Percentiles rank a stretch among this genome's conserved stretches.
Conservation (phyloP, 2,888 invertebrate species). For the Acanthosepion pharaonis region DNA sequence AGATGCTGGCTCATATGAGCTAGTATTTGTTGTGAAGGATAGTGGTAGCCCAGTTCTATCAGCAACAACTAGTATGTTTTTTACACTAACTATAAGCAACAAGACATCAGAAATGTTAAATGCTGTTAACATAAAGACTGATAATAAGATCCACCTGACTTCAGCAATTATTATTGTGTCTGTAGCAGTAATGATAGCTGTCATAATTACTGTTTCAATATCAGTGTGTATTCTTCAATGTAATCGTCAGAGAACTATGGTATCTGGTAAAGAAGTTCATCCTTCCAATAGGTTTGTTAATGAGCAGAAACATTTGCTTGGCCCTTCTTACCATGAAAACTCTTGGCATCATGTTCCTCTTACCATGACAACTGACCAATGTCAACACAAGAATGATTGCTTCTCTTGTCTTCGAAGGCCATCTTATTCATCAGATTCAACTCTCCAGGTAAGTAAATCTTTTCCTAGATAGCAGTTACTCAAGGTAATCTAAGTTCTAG, state of each 20-base stretch:
- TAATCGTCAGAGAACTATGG: background rate
- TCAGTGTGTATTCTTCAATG: background rate
- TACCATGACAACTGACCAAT: background rate
- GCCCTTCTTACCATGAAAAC: background rate
- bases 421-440: too few relatives aligned
- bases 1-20: background rate
- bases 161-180: background rate
- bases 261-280: background rate
- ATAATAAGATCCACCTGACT: background rate
- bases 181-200: slow-evolving; percentile 9
- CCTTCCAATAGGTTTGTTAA: background rate
- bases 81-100: background rate
- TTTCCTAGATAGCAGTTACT: too few relatives aligned
- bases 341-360: background rate
- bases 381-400: too few relatives aligned
- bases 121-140: background rate
- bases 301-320: background rate
- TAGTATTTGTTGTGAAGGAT: background rate
- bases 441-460: too few relatives aligned
- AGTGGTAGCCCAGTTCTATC: slow-evolving; percentile 33
- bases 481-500: too few relatives aligned
- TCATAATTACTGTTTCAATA: background rate
- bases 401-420: too few relatives aligned
- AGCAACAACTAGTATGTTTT: background rate
- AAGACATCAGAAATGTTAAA: slow-evolving; percentile 21